These are phyloP conservation scores for Acronicta psi DNA, from an alignment of 2,888 invertebrate genomes.

Conservation along the genomic window DNA sequence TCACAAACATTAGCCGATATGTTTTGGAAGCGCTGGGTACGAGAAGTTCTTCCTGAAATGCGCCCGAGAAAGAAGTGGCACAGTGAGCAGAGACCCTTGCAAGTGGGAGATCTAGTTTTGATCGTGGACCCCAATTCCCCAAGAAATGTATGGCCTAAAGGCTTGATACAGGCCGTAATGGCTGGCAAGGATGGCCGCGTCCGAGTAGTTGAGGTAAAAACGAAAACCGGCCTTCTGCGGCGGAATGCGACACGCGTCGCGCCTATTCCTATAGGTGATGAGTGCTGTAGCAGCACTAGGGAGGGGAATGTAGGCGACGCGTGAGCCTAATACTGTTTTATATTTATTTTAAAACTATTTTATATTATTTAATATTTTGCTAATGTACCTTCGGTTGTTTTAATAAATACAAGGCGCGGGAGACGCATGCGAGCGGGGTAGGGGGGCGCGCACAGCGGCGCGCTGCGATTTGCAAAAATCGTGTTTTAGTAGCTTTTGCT, in stretches of 20 bases:
- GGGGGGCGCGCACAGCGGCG: background rate
- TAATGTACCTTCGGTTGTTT: too few relatives aligned
- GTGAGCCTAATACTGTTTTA: background rate
- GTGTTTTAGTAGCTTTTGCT: background rate
- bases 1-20: constrained; percentile 34
- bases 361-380: background rate
- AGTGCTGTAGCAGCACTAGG: constrained; percentile 4
- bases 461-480: background rate
- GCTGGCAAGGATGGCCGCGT: constrained; percentile 4
- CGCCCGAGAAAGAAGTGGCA: constrained; percentile 19
- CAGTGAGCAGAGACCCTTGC: constrained; percentile 5
- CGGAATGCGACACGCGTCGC: constrained; percentile 9
- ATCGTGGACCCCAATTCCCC: constrained; percentile 10
- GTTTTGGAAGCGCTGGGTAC: constrained; percentile 36
- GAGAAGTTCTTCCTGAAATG: constrained; percentile 36
- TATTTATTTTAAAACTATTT: too few relatives aligned
- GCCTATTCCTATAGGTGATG: background rate
- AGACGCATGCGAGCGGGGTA: too few relatives aligned
- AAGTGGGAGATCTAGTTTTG: constrained; percentile 23
- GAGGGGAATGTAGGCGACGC: background rate
- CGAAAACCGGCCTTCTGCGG: background rate
- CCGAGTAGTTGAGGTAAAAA: constrained; percentile 5
- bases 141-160: constrained; percentile 4
- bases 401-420: too few relatives aligned
- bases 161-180: background rate